A percentile compares a stretch with the other conserved stretches of the same genome.
These are phyloP conservation scores for Alaudala cheleensis DNA, from an alignment of 2,113 vertebrate species.

Conservation along the genomic window DNA sequence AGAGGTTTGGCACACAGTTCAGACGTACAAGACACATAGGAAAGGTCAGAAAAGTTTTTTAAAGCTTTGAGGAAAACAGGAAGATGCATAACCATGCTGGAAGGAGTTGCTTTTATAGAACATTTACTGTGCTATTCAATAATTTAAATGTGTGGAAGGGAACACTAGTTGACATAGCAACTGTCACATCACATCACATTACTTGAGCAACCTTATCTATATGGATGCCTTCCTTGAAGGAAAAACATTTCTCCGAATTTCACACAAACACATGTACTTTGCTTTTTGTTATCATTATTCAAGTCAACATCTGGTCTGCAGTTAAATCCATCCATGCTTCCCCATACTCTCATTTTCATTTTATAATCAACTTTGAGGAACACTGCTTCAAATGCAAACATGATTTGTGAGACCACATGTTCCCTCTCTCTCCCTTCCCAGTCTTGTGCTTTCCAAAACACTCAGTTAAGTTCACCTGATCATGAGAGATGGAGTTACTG, in stretches of 20 bases:
- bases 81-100: constrained; percentile 36
- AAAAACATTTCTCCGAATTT: constrained; percentile 61
- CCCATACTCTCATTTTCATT: constrained; percentile 16
- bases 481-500: neutral
- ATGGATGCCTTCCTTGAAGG: constrained; percentile 65
- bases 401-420: neutral
- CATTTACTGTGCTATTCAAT: constrained; percentile 58
- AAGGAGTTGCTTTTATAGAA: constrained; percentile 56
- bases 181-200: constrained; percentile 70
- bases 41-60: constrained; percentile 39
- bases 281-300: constrained; percentile 40
- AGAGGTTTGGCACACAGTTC: constrained; percentile 2
- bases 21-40: neutral
- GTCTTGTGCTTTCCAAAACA: neutral
- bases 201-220: constrained; percentile 59
- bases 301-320: constrained; percentile 60
- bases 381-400: constrained; percentile 19
- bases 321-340: neutral
- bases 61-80: constrained; percentile 46
- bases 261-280: constrained; percentile 44
- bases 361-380: constrained; percentile 38
- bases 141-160: constrained; percentile 61
- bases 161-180: constrained; percentile 70
- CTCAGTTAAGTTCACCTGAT: neutral
- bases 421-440: neutral